phyloP scores from a whole-genome alignment of 2,888 invertebrate genomes.

The Drosophila neotestacea region DNA sequence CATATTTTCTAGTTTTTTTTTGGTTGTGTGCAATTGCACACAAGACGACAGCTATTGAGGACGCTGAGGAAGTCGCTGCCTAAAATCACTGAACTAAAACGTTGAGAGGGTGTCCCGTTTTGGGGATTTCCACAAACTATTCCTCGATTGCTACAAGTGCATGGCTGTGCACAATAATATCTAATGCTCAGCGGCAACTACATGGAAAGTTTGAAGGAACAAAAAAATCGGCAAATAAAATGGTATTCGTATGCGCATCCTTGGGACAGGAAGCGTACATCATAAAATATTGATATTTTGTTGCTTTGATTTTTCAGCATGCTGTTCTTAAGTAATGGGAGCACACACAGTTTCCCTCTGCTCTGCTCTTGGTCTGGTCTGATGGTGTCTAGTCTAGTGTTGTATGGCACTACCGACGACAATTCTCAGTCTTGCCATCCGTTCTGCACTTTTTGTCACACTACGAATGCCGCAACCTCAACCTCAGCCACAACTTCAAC shows the following conservation, averaged over 20 bases:
- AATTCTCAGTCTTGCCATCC: conserved; percentile 67
- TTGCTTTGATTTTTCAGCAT: conserved; percentile 75
- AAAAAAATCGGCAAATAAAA: conserved; percentile 34
- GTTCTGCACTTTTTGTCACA: conserved; percentile 58
- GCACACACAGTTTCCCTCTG: conserved; percentile 20
- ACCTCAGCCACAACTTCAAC: conserved; percentile 32
- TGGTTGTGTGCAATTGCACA: conserved; percentile 6
- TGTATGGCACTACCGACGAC: conserved; percentile 50
- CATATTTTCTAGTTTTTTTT: conserved; percentile 8
- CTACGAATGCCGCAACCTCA: conserved; percentile 30
- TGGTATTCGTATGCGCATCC: conserved; percentile 37
- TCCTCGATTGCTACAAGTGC: conserved; percentile 66
- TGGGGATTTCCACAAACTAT: conserved; percentile 49
- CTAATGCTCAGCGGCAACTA: conserved; percentile 22
- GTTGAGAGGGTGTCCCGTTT: conserved; percentile 47
- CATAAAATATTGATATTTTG: conserved; percentile 82
- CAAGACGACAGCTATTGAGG: conserved; percentile 50
- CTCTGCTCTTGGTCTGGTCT: conserved; percentile 1
- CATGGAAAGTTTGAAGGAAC: background rate
- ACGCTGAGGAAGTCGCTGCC: conserved; percentile 68
- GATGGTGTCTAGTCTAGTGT: conserved; percentile 9
- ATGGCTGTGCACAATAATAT: conserved; percentile 59
- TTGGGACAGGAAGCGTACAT: conserved; percentile 73
- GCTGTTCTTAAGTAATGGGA: conserved; percentile 76
- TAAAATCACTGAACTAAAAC: conserved; percentile 81